These are phyloP conservation scores for Microctonus aethiopoides DNA, from an alignment of 2,888 invertebrate genomes.

Conservation along the genomic window DNA sequence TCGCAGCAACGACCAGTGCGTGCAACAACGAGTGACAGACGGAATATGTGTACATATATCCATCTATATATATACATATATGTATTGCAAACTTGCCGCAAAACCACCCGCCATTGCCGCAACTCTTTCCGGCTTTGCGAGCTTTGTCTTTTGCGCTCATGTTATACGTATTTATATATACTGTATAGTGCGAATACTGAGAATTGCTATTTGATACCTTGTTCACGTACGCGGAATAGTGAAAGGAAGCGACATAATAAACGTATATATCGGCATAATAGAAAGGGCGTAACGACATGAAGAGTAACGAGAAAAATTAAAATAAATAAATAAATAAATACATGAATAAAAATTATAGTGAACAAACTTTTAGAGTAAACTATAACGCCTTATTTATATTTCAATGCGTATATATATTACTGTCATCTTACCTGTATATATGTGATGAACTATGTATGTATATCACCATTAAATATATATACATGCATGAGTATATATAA, in stretches of 20 bases:
- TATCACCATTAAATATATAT: neutral
- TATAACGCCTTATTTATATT: neutral
- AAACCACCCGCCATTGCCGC: neutral
- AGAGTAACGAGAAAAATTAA: neutral
- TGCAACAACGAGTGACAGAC: neutral
- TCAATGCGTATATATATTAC: neutral
- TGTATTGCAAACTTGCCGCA: conserved; percentile 3
- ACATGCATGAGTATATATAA: no score
- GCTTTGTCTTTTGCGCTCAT: conserved; percentile 28
- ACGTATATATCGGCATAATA: conserved; percentile 30
- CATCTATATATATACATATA: neutral
- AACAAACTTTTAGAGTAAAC: neutral
- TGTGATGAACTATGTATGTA: neutral
- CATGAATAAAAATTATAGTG: conserved; percentile 31
- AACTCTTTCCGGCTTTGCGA: conserved; percentile 33
- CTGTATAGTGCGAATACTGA: conserved; percentile 44
- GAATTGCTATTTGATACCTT: conserved; percentile 57
- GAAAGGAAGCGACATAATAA: conserved; percentile 25
- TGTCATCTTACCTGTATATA: neutral
- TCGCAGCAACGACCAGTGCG: conserved; percentile 3
- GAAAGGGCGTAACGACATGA: conserved; percentile 6
- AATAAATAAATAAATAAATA: conserved; percentile 23
- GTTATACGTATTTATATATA: conserved; percentile 26
- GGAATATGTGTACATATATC: no score
- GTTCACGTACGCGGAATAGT: conserved; percentile 49